Percentiles rank a stretch among this genome's conserved stretches.
These are phyloP conservation scores for Rhopalosiphum padi DNA, from an alignment of 1,140 invertebrate genomes.

Conservation along the genomic window DNA sequence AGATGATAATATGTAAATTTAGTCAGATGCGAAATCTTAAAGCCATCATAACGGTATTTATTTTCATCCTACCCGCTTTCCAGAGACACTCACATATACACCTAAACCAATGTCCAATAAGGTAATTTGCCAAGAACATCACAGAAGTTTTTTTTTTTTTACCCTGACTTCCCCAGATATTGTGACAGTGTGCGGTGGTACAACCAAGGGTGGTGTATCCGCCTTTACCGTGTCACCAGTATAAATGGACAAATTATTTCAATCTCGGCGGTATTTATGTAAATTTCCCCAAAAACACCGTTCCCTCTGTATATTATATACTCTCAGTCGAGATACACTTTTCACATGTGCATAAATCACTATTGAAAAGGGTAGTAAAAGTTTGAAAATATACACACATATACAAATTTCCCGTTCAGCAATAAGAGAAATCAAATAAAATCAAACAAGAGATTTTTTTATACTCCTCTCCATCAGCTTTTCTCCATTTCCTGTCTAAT, in stretches of 20 bases:
- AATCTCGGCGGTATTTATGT: constrained; percentile 3
- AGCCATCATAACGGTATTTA: too few species aligned
- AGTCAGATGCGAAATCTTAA: neutral
- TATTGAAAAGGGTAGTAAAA: neutral
- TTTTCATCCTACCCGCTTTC: neutral
- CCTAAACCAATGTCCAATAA: neutral
- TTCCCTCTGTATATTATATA: neutral
- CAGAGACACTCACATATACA: too few species aligned
- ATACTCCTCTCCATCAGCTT: neutral
- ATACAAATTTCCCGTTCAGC: neutral
- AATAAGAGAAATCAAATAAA: constrained; percentile 32
- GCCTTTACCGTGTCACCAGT: constrained; percentile 29
- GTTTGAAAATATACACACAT: neutral
- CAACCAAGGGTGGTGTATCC: neutral
- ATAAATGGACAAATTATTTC: constrained; percentile 29
- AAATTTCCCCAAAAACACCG: neutral
- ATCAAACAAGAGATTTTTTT: constrained; percentile 23
- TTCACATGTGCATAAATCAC: neutral
- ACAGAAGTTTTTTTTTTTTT: neutral
- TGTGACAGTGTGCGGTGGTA: neutral
- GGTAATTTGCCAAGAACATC: neutral
- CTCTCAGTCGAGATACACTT: neutral
- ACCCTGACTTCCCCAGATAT: neutral
- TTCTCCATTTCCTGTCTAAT: constrained; percentile 27
- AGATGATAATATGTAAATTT: neutral